These are phyloP conservation scores for Sebastes glaucus DNA, from an alignment of 2,797 vertebrate species.

Conservation along the genomic window DNA sequence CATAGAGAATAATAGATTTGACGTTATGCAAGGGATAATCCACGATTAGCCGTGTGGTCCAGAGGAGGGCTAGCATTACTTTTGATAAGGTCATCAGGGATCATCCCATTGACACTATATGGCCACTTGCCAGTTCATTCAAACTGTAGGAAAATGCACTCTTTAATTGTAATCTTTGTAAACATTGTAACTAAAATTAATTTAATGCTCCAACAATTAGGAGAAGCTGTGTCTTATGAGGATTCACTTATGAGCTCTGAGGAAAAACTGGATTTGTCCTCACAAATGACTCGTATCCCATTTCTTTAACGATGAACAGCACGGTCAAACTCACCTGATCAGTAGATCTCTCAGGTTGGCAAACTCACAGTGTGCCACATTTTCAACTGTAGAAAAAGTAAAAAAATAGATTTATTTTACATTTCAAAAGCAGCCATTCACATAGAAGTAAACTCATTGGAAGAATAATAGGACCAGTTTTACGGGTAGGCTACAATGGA, in stretches of 20 bases:
- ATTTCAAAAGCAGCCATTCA: background rate
- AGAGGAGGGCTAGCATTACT: background rate
- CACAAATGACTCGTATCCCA: background rate
- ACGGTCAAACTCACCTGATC: constrained; percentile 86
- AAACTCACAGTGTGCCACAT: constrained; percentile 93
- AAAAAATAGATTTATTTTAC: background rate
- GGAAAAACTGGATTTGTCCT: background rate
- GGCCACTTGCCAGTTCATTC: no score
- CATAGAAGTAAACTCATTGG: background rate
- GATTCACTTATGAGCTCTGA: background rate
- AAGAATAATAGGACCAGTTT: background rate
- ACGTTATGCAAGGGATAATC: background rate
- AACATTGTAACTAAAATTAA: background rate
- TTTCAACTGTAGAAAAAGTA: constrained; percentile 89
- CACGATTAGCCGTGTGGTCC: background rate
- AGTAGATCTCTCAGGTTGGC: constrained; percentile 93
- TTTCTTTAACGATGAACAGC: background rate
- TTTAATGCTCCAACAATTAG: background rate
- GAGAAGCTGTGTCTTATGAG: background rate
- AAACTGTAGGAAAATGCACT: background rate
- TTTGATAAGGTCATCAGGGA: background rate
- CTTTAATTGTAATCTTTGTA: background rate
- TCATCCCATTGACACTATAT: background rate
- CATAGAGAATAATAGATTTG: background rate
- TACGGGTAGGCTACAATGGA: background rate